These are phyloP conservation scores for Flexamia atlantica DNA, from an alignment of 2,888 invertebrate species.

Conservation along the genomic window DNA sequence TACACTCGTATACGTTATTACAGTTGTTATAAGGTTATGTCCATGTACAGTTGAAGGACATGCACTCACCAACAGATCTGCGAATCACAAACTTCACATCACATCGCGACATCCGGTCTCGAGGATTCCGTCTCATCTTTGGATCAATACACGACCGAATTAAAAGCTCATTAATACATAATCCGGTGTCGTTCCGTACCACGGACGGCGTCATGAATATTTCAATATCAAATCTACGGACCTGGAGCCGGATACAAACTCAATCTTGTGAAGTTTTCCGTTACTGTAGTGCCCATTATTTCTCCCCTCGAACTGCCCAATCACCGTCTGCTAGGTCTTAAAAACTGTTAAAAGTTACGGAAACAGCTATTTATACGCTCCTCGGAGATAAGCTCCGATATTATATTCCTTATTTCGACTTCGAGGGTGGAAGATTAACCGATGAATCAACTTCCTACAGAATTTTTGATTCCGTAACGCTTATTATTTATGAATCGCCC, in stretches of 20 bases:
- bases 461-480: background rate
- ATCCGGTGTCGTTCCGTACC: conserved; percentile 61
- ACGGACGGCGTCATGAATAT: conserved; percentile 65
- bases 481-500: background rate
- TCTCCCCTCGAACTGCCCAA: conserved; percentile 25
- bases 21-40: too few relatives aligned
- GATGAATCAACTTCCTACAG: background rate
- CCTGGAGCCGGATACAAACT: conserved; percentile 47
- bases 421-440: conserved; percentile 9
- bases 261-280: conserved; percentile 39
- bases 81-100: too few relatives aligned
- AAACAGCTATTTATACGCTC: conserved; percentile 18
- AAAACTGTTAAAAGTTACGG: conserved; percentile 47
- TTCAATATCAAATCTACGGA: conserved; percentile 66
- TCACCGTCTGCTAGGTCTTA: conserved; percentile 28
- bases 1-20: too few relatives aligned
- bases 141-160: conserved; percentile 64
- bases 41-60: too few relatives aligned
- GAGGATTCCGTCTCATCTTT: conserved; percentile 30
- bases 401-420: conserved; percentile 16
- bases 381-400: background rate
- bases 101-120: background rate
- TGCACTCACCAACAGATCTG: too few relatives aligned
- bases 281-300: conserved; percentile 15
- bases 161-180: conserved; percentile 68